These are phyloP conservation scores for Cryptoblepharus egeriae DNA, from an alignment of 2,797 vertebrate species.

Conservation along the genomic window DNA sequence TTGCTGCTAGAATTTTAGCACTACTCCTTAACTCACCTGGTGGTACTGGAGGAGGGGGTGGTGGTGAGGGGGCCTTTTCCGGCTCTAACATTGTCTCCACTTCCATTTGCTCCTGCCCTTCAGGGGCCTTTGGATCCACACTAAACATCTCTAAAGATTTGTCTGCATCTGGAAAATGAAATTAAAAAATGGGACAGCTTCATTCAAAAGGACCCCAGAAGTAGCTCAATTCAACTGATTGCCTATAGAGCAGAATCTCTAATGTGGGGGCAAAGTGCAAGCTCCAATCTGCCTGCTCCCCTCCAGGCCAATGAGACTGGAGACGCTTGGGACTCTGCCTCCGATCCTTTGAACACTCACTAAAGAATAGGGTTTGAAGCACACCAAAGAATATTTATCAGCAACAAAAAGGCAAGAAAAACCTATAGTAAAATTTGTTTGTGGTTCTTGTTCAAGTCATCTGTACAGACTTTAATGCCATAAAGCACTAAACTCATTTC, in stretches of 20 bases:
- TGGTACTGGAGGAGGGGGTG: slow-evolving; percentile 40
- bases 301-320: background rate
- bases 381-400: background rate
- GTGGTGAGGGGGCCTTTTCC: slow-evolving; percentile 29
- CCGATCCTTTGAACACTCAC: no score
- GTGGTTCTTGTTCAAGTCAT: background rate
- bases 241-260: background rate
- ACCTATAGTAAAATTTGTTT: background rate
- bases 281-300: background rate
- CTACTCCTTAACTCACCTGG: slow-evolving; percentile 48
- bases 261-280: background rate
- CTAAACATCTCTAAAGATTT: slow-evolving; percentile 1
- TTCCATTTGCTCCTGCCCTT: slow-evolving; percentile 36
- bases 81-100: slow-evolving; percentile 22
- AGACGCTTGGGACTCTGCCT: background rate
- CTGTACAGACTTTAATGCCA: background rate
- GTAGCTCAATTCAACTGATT: background rate
- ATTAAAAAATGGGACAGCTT: background rate
- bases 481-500: no score
- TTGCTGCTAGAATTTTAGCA: background rate
- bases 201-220: background rate
- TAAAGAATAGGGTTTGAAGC: no score
- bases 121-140: background rate
- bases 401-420: background rate
- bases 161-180: slow-evolving; percentile 8